Base-by-base conservation (phyloP, 2,797 vertebrate species). In the Echiichthys vipera region DNA sequence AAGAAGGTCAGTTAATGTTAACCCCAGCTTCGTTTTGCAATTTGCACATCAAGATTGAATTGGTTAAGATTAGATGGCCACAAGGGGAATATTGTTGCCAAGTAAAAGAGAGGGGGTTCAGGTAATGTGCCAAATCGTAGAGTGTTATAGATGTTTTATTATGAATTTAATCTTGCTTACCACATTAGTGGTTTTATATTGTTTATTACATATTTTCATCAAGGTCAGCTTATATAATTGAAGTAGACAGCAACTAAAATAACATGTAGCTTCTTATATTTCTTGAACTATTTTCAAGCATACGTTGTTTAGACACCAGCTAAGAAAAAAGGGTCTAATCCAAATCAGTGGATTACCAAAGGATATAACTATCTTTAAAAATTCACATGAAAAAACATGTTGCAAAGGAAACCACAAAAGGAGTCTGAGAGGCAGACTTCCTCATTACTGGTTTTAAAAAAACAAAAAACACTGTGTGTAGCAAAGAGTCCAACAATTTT, bases 1-100 rank as follows among this genome's bases (percentile, higher is more conserved):
- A 86, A 82, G 79, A 75, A 84, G 91, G 88, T 91, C 85, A 84
- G 84, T 86, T 82, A 81, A 86, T 72, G 87, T 88, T 89, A 89
- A 91, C 88, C 80, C 81, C 30, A 17, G 81, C 75, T 88, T 89
- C 43, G 53, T 83, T 90, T 82, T 58, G 71, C 78, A 87, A 85
- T 89, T 89, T 85, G 76, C 84, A 84, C 83, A 87, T 89, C 69
- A 68, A 78, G 83, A 90, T 73, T 83, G 51, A 87, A 87, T 80
- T 81, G 80, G 81, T 87, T 84, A 62, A 88, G 78, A 86, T 83
- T 71, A 75, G 71, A 81, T 10, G 25, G 63, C 75, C 74, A 75
- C 45, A 2, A 46, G 83, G 76, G 64, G 63, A 42, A 55, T 32
- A 56, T 30, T 81, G 84, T 79, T 85, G 64, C 59, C 29, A 37